Evolutionary conservation across 2,113 vertebrate species (phyloP), one percentile per base, ranked within the genome.

Genomic region (Ictalurus punctatus): DNA sequence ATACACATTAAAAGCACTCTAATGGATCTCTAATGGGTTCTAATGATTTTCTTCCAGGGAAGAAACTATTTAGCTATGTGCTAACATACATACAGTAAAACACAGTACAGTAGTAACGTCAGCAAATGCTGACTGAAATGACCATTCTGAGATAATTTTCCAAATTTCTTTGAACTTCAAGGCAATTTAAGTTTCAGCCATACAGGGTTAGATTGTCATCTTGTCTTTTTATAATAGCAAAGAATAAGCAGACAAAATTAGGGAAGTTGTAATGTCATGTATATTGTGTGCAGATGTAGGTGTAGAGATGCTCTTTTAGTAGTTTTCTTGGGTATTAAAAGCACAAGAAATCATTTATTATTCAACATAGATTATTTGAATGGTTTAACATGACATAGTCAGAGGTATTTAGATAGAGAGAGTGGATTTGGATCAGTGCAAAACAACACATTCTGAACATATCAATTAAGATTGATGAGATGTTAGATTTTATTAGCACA

Each of bases 401-500:
- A 61, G 34, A 54, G 21, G n/a, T 40, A 63, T 74, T 27, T 19
- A 74, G 27, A 30, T 25, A 74, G 19, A 63, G n/a, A 56, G 21
- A 13, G 34, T 83, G 65, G n/a, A 52, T 52, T n/a, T 83, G 40
- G 4, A 86, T 63, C 78, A 82, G 65, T 63, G 19, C 37, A 52
- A 69, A 86, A 56, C 63, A 58, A 30, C 56, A 63, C 56, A 56
- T 69, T 40, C 58, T 69, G 12, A 40, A 16, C 48, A 59, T 7
- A 63, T 90, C 69, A 17, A 89, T 91, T 88, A 91, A 74, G 83
- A 40, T 23, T 78, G 74, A 80, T 84, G 74, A 34, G 88, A 84
- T 56, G 21, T 16, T 82, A 48, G 74, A 83, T 89, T 94, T 94
- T 92, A 96, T 96, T 96, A 95, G 93, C 89, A 83, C 1, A 6